phyloP scores from a whole-genome alignment of 2,888 invertebrate species.

The Drosophila infuscata region DNA sequence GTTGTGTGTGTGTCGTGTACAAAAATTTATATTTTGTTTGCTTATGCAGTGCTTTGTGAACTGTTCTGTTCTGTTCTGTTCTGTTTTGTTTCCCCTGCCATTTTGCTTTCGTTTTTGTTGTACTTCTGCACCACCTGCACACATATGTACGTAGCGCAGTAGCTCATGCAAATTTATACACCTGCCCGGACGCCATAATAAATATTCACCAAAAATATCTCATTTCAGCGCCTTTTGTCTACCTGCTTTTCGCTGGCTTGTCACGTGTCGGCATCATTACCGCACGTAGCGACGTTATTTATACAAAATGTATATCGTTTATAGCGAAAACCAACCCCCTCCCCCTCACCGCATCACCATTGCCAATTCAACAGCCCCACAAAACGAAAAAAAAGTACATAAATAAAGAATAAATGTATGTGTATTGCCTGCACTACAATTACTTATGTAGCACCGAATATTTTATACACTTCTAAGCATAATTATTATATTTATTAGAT shows the following conservation, averaged over 20 bases:
- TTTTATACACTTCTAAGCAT: conserved; percentile 5
- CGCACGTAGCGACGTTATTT: conserved; percentile 83
- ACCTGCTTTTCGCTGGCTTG: conserved; percentile 73
- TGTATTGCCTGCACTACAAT: background rate
- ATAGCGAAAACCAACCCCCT: conserved; percentile 41
- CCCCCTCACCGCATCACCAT: background rate
- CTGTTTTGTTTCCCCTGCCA: background rate
- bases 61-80: conserved; percentile 12
- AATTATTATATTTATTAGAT: conserved; percentile 1
- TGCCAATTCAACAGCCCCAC: conserved; percentile 1
- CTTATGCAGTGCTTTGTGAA: conserved; percentile 75
- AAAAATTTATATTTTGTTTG: conserved; percentile 77
- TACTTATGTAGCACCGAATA: background rate
- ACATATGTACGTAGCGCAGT: conserved; percentile 43
- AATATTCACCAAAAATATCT: conserved; percentile 75
- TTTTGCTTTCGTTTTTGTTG: background rate
- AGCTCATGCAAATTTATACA: conserved; percentile 78
- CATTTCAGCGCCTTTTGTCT: conserved; percentile 78
- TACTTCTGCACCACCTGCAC: conserved; percentile 23
- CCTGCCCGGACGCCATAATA: conserved; percentile 69
- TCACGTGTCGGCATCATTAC: conserved; percentile 85
- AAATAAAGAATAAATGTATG: background rate
- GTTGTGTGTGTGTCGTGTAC: conserved; percentile 28
- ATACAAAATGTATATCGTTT: conserved; percentile 78
- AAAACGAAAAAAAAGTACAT: background rate